Evolutionary conservation across 2,113 vertebrate species (phyloP), one percentile per base, ranked within the genome.

Genomic region (Myrmecophaga tridactyla): DNA sequence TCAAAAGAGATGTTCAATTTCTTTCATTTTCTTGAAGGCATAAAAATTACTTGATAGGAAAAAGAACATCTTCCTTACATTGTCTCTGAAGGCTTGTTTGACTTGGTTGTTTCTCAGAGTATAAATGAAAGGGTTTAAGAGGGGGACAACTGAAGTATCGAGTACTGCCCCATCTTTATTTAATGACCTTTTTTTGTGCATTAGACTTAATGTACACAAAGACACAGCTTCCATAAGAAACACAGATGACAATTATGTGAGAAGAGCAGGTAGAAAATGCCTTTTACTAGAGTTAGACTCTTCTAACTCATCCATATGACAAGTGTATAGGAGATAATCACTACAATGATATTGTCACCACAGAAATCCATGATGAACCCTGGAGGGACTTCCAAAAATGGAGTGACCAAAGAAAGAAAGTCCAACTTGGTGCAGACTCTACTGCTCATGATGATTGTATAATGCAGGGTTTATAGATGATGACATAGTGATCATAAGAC

Each of bases 251-350:
- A 15, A 56, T 93, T 25, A 88, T 60, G 34, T 93, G 84, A 93
- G 53, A 53, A 17, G 53, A 53, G 18, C 53, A 53, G 53, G 53
- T 53, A 17, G 53, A 53, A 53, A 53, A 93, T 17, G 92, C 60
- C 53, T 88, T 93, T 46, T 80, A 23, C 11, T 63, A 31, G 48
- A 36, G 75, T 62, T 46, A 82, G 65, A 86, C 85, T n/a, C 11
- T 83, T 6, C 90, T 7, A 18, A 94, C 15, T 80, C 5, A 53
- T 91, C 63, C 41, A 34, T 12, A 90, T 90, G 4, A 94, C 90
- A 39, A 70, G 86, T n/a, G 90, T 72, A 36, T 91, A 94, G 6
- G 88, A 94, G n/a, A 94, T 25, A 51, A 94, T 20, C 7, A 76
- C 90, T 63, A 91, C 90, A 18, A 53, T 53, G 13, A 53, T 53